Evolutionary conservation across 2,888 invertebrate species (phyloP).

Genomic region (Leucophora obtusa): DNA sequence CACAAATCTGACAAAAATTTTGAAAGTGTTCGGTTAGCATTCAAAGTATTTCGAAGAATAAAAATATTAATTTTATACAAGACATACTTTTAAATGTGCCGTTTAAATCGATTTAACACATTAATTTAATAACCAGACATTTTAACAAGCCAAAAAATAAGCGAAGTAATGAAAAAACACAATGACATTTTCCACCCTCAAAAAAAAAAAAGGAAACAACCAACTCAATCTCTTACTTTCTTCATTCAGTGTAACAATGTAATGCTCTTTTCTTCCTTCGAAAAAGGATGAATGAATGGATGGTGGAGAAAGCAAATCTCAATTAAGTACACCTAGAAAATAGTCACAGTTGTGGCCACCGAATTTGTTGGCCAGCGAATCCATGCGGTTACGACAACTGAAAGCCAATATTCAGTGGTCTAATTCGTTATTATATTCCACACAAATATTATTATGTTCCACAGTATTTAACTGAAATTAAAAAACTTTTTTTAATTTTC

Average conservation of each 20-base stretch:
- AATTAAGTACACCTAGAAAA: no score
- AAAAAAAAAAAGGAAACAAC: slow-evolving; percentile 7
- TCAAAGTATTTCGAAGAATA: no score
- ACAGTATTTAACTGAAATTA: no score
- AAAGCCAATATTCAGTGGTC: no score
- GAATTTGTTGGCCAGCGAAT: no score
- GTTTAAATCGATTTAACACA: slow-evolving; percentile 44
- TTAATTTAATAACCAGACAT: slow-evolving; percentile 47
- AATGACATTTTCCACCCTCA: slow-evolving; percentile 34
- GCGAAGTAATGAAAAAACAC: slow-evolving; percentile 10
- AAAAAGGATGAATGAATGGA: slow-evolving; percentile 7
- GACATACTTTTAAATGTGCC: slow-evolving; percentile 19
- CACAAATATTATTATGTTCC: no score
- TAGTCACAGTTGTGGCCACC: no score
- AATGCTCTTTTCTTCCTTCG: background rate
- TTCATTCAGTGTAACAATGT: slow-evolving; percentile 22
- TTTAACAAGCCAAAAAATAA: slow-evolving; percentile 42
- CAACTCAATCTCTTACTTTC: slow-evolving; percentile 46
- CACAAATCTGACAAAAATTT: no score
- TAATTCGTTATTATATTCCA: no score
- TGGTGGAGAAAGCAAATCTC: slow-evolving; percentile 17
- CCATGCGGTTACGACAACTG: no score
- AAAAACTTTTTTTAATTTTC: no score
- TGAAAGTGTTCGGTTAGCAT: no score
- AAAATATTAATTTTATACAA: slow-evolving; percentile 30